Percentiles rank a stretch among this genome's conserved stretches.
phyloP scores from a whole-genome alignment of 2,113 vertebrate genomes.

The Chascanopsetta lugubris region DNA sequence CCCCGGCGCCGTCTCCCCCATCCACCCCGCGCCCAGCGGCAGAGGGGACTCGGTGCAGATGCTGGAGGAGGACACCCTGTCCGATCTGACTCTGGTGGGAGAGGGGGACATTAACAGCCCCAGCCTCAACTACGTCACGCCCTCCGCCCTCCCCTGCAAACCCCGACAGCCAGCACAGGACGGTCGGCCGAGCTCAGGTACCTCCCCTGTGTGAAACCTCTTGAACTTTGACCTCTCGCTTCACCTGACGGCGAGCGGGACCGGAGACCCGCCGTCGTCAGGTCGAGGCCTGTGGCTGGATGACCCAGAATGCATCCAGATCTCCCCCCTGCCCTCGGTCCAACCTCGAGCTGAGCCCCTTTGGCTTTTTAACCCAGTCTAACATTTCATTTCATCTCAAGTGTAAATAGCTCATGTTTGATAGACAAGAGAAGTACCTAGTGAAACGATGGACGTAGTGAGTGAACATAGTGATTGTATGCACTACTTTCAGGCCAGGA shows the following conservation, averaged over 20 bases:
- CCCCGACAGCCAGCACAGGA: constrained; percentile 79
- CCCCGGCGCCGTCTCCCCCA: constrained; percentile 78
- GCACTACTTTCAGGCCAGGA: constrained; percentile 5
- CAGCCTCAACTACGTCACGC: constrained; percentile 88
- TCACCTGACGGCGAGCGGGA: constrained; percentile 34
- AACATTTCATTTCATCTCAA: neutral
- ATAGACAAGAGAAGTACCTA: constrained; percentile 4
- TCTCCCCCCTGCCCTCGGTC: constrained; percentile 33
- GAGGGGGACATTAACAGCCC: constrained; percentile 93
- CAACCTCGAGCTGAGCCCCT: too few species aligned
- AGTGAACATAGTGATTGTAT: constrained; percentile 1
- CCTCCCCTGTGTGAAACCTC: constrained; percentile 82
- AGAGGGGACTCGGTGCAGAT: constrained; percentile 82
- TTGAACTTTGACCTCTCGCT: constrained; percentile 43
- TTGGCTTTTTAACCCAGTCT: too few species aligned
- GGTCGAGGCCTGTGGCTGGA: constrained; percentile 25
- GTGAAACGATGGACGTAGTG: neutral
- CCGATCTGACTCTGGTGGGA: constrained; percentile 91
- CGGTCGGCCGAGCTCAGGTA: constrained; percentile 91
- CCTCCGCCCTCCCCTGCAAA: constrained; percentile 77
- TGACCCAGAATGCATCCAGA: constrained; percentile 59
- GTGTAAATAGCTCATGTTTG: constrained; percentile 14
- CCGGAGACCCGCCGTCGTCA: constrained; percentile 30
- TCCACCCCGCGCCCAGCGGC: constrained; percentile 66
- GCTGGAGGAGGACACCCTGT: constrained; percentile 88